Base-by-base conservation (phyloP, 2,888 invertebrate species). In the Zelleria hepariella region DNA sequence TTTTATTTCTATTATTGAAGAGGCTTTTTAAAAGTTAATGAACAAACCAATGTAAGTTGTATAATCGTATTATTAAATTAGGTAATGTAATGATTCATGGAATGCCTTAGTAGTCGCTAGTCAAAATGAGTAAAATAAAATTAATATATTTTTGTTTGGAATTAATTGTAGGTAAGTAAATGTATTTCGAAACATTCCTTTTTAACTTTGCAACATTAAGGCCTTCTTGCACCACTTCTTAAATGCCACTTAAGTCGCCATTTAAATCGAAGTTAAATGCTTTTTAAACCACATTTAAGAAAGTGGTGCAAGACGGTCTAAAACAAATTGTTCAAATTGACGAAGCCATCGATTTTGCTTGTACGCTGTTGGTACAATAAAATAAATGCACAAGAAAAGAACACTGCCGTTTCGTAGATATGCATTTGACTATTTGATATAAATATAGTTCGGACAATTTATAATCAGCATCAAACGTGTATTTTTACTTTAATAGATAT, bases 91-190 rank as follows among this genome's bases (percentile, higher is more conserved):
- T 26, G 7, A 5, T 54, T 25, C 24, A 26, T 51, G 10, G 26
- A 54, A 25, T 54, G 56, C 56, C 56, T 56, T 56, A 56, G 56
- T 56, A 56, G 56, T 32, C 18, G 32, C 56, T 56, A 56, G 56
- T 56, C 56, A 56, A n/a, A 6, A 6, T n/a, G n/a, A 23, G n/a
- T n/a, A 51, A 5, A 51, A 6, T 49, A 23, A 51, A 20, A 20
- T n/a, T n/a, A 42, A 15, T 42, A 42, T 42, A 42, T 42, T 42
- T 42, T 42, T 42, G 15, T 42, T 42, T 42, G 32, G 32, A 42
- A 42, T 42, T 5, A 42, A 42, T 42, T 42, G 15, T 42, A 15
- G 10, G n/a, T 42, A 8, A 18, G n/a, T n/a, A 51, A 20, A 51
- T 51, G 51, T 51, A 4, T 21, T 21, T 7, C 8, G 10, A 7